Conservation (phyloP, 2,888 invertebrate species). For the Ctenicera cuprea region DNA sequence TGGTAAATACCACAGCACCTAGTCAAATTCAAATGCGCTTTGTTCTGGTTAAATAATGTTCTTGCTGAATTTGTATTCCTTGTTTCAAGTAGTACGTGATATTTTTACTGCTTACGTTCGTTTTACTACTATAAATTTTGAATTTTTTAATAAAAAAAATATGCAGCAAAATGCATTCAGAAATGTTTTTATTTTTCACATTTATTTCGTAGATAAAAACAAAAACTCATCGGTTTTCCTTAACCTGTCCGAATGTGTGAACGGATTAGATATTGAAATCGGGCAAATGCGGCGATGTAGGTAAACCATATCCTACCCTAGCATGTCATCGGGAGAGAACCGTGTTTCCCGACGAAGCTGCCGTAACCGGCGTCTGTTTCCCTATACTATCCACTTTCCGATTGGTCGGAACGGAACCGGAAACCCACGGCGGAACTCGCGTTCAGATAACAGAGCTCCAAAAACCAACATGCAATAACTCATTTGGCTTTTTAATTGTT, state of each 20-base stretch:
- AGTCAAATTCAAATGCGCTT: constrained; percentile 5
- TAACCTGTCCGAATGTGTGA: background rate
- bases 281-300: constrained; percentile 40
- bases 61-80: no score
- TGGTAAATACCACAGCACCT: background rate
- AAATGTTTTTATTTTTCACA: no score
- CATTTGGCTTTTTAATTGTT: constrained; percentile 62
- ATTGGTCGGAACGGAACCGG: constrained; percentile 58
- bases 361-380: constrained; percentile 49
- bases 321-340: constrained; percentile 45
- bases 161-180: no score
- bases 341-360: constrained; percentile 46
- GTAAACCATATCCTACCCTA: constrained; percentile 54
- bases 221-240: background rate
- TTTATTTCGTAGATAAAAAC: no score
- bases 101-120: no score
- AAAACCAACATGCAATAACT: constrained; percentile 61
- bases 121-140: no score
- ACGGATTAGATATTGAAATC: constrained; percentile 2
- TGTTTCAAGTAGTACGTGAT: no score
- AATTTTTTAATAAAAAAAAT: no score
- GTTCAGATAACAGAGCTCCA: constrained; percentile 59
- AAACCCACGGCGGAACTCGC: constrained; percentile 58
- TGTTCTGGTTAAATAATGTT: no score
- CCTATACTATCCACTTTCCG: constrained; percentile 52